phyloP scores from a whole-genome alignment of 2,797 vertebrate species.

The Sebastes diaconus region DNA sequence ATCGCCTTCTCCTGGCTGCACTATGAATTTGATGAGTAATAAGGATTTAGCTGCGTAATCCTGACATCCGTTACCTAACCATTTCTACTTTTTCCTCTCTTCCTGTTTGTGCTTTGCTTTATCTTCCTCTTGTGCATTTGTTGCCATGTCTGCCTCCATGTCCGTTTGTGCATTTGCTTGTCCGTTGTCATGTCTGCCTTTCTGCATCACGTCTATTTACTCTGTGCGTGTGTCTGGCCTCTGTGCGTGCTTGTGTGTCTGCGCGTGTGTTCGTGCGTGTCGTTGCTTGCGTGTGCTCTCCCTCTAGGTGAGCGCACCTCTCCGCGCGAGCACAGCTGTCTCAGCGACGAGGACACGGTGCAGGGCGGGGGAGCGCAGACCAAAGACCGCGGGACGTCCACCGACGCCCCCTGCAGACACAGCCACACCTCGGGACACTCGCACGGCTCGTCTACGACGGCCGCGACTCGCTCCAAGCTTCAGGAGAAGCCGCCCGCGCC shows the following conservation, averaged over 20 bases:
- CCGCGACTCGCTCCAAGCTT: conserved; percentile 68
- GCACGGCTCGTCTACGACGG: conserved; percentile 37
- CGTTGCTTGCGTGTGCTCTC: conserved; percentile 1
- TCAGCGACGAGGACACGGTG: conserved; percentile 93
- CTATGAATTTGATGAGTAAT: conserved; percentile 60
- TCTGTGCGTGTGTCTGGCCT: conserved; percentile 17
- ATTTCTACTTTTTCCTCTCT: conserved; percentile 37
- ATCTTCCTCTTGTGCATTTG: conserved; percentile 14
- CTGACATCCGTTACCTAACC: conserved; percentile 67
- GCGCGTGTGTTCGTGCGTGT: background rate
- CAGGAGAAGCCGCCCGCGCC: conserved; percentile 74
- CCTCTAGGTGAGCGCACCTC: conserved; percentile 89
- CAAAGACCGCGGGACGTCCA: conserved; percentile 96
- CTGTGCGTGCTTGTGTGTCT: conserved; percentile 17
- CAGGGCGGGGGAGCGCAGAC: conserved; percentile 89
- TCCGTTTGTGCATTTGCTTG: background rate
- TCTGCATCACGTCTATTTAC: conserved; percentile 23
- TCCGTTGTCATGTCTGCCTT: background rate
- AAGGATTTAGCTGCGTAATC: conserved; percentile 68
- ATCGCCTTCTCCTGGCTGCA: conserved; percentile 27
- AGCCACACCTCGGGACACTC: conserved; percentile 83
- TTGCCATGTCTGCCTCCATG: conserved; percentile 29
- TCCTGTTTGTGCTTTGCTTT: conserved; percentile 26
- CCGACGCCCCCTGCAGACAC: conserved; percentile 89
- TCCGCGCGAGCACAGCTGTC: conserved; percentile 92